Percentiles rank a stretch among this genome's conserved stretches.
Evolutionary conservation across 37 sponge, comb jelly and placozoan species (phyloP).

Genomic region (Spongilla lacustris): DNA sequence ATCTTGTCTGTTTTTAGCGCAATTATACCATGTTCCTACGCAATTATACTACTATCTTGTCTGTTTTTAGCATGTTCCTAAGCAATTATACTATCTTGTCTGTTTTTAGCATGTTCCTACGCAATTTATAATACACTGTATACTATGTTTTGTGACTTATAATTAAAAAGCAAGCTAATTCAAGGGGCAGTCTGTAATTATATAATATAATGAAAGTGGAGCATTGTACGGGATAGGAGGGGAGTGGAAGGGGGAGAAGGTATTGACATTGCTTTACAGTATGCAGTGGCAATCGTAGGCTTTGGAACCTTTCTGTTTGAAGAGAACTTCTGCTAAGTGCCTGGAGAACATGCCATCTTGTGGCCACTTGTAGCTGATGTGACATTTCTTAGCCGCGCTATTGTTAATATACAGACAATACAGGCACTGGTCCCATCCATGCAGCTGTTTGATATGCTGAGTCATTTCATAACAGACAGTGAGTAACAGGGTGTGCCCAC

Average conservation of each 20-base stretch:
- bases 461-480: background rate
- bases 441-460: background rate
- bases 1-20: too few relatives aligned
- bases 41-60: too few relatives aligned
- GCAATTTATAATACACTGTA: too few relatives aligned
- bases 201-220: too few relatives aligned
- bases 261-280: background rate
- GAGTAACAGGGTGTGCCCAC: background rate
- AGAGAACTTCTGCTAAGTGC: background rate
- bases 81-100: too few relatives aligned
- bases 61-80: too few relatives aligned
- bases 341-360: background rate
- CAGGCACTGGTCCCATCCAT: background rate
- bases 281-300: background rate
- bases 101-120: too few relatives aligned
- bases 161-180: too few relatives aligned
- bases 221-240: background rate
- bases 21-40: too few relatives aligned
- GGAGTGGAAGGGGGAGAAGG: background rate
- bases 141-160: too few relatives aligned
- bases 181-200: too few relatives aligned
- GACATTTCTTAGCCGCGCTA: background rate
- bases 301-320: background rate
- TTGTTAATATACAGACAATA: background rate
- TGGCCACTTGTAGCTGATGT: background rate